A percentile compares a stretch with the other conserved stretches of the same genome.
Evolutionary conservation across 1,140 invertebrate genomes (phyloP).

Genomic region (Patella vulgata): DNA sequence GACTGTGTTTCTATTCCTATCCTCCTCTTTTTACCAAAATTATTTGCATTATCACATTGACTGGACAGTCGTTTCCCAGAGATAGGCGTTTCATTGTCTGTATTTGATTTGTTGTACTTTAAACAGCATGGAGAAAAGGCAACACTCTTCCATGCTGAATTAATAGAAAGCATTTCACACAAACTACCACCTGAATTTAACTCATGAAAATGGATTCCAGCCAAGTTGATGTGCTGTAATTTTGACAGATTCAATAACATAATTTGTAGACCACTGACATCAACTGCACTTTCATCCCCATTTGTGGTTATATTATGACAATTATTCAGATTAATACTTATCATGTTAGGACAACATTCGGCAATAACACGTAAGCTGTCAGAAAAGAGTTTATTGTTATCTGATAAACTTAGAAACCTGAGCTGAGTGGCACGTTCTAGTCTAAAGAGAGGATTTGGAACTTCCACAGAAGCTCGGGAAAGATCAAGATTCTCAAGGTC

Average conservation of each 20-base stretch:
- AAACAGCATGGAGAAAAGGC: slow-evolving; percentile 42
- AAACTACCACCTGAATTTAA: slow-evolving; percentile 13
- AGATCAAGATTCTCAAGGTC: slow-evolving; percentile 44
- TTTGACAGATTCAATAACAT: slow-evolving; percentile 26
- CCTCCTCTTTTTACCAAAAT: slow-evolving; percentile 5
- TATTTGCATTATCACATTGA: background rate
- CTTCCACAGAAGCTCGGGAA: slow-evolving; percentile 43
- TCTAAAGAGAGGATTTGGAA: slow-evolving; percentile 30
- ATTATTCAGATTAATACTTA: slow-evolving; percentile 48
- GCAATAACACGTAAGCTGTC: slow-evolving; percentile 35
- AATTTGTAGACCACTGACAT: slow-evolving; percentile 35
- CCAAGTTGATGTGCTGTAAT: slow-evolving; percentile 36
- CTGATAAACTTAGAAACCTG: slow-evolving; percentile 48
- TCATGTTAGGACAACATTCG: slow-evolving; percentile 44
- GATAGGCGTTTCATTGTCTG: background rate
- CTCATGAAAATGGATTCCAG: slow-evolving; percentile 39
- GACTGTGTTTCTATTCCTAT: background rate
- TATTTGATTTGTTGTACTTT: background rate
- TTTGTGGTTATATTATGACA: slow-evolving; percentile 38
- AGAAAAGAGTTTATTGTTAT: slow-evolving; percentile 41
- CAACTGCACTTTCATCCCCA: slow-evolving; percentile 12
- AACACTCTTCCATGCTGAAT: slow-evolving; percentile 33
- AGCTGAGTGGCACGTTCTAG: slow-evolving; percentile 12
- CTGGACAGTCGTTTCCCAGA: background rate
- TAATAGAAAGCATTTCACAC: slow-evolving; percentile 28